A percentile compares a stretch with the other conserved stretches of the same genome.
These are phyloP conservation scores for Willowsia nigromaculata DNA, from an alignment of 2,888 invertebrate genomes.

Conservation along the genomic window DNA sequence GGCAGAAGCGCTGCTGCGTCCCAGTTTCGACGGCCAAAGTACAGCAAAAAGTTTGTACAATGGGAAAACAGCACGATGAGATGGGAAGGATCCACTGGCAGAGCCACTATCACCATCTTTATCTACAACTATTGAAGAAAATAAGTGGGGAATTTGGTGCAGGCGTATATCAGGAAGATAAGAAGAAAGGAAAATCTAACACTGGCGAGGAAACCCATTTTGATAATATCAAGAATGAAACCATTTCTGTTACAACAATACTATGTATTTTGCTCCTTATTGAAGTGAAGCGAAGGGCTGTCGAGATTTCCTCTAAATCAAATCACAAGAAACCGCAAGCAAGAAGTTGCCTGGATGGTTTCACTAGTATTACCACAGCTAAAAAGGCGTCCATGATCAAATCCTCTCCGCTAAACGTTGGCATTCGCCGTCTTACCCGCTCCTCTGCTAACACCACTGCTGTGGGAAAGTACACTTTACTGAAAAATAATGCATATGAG, in stretches of 20 bases:
- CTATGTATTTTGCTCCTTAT: conserved; percentile 46
- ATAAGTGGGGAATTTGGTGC: conserved; percentile 10
- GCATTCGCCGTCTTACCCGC: background rate
- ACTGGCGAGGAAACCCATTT: conserved; percentile 21
- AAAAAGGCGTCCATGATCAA: background rate
- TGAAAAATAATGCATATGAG: conserved; percentile 55
- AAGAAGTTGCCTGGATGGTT: conserved; percentile 19
- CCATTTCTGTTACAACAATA: conserved; percentile 37
- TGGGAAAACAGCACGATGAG: conserved; percentile 17
- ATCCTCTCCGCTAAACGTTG: conserved; percentile 1
- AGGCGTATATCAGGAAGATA: background rate
- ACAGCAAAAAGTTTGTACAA: conserved; percentile 28
- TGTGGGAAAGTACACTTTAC: conserved; percentile 25
- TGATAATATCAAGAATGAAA: conserved; percentile 33
- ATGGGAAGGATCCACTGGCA: conserved; percentile 34
- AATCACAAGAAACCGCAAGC: conserved; percentile 55
- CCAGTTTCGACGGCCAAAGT: background rate
- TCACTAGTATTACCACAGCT: background rate
- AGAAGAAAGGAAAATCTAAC: conserved; percentile 41
- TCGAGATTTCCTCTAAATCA: conserved; percentile 60
- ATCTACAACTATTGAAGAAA: conserved; percentile 54
- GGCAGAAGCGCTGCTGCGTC: conserved; percentile 17
- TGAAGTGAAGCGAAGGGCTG: conserved; percentile 55
- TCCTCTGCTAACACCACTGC: background rate
- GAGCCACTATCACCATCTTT: conserved; percentile 41